A percentile compares a stretch with the other conserved stretches of the same genome.
phyloP scores from a whole-genome alignment of 2,113 vertebrate genomes.

The Octodon degus region DNA sequence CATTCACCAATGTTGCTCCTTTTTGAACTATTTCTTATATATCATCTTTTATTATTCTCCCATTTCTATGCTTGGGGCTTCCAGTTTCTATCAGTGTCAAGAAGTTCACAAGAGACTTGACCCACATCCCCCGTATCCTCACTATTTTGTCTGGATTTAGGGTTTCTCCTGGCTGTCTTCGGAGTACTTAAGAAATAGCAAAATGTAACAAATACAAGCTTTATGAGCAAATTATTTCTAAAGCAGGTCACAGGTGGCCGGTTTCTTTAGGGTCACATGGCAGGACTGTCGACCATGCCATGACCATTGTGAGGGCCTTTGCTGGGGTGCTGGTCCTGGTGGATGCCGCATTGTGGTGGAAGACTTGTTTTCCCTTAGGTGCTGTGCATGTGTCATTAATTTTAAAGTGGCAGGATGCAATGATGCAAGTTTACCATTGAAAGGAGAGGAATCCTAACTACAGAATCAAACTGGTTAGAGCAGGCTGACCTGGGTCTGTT shows the following conservation, averaged over 20 bases:
- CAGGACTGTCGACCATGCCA: accelerated
- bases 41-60: accelerated
- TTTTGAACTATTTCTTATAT: background rate
- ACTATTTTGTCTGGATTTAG: background rate
- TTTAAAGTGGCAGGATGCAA: background rate
- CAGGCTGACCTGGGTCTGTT: accelerated
- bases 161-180: background rate
- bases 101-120: background rate
- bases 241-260: background rate
- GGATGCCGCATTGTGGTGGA: accelerated
- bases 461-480: accelerated
- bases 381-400: background rate
- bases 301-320: accelerated
- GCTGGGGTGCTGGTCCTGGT: accelerated
- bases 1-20: accelerated
- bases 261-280: background rate
- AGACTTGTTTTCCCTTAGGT: accelerated
- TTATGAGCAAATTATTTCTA: background rate
- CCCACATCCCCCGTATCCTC: accelerated
- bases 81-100: background rate
- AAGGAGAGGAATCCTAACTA: accelerated
- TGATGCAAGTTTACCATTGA: too few species aligned
- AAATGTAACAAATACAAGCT: background rate
- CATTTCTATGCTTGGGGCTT: background rate
- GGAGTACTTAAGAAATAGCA: background rate